Evolutionary conservation across 2,888 invertebrate genomes (phyloP).

Genomic region (Cephalotes varians): DNA sequence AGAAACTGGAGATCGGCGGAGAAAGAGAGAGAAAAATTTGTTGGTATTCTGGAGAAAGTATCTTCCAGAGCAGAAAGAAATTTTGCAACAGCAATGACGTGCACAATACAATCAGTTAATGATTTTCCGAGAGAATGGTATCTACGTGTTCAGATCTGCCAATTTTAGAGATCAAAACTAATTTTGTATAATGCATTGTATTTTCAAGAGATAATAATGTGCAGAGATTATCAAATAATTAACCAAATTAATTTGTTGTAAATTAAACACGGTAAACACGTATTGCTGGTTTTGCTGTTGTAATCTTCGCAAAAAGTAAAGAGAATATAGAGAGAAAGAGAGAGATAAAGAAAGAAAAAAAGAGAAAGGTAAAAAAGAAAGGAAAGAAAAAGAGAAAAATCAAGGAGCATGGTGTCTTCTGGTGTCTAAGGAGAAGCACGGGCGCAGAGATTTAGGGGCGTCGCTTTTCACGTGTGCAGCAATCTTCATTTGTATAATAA

Average conservation of each 20-base stretch:
- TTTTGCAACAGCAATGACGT: neutral
- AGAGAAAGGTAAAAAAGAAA: conserved; percentile 11
- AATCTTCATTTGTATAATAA: neutral
- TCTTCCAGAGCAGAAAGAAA: neutral
- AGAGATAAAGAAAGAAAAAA: conserved; percentile 10
- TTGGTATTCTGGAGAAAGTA: neutral
- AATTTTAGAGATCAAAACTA: neutral
- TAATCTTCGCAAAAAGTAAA: neutral
- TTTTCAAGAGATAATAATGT: neutral
- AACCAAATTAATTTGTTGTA: neutral
- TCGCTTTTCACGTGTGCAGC: neutral
- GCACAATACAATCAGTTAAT: neutral
- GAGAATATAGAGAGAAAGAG: neutral
- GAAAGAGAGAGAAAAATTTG: neutral
- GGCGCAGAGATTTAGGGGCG: conserved; percentile 39
- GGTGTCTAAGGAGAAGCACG: conserved; percentile 29
- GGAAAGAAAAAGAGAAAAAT: conserved; percentile 11
- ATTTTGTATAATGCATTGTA: neutral
- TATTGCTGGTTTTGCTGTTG: conserved; percentile 1
- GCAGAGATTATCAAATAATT: neutral
- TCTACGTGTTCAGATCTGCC: neutral
- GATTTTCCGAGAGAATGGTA: neutral
- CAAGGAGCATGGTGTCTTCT: conserved; percentile 12
- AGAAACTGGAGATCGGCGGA: neutral
- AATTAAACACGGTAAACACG: neutral